These are phyloP conservation scores for Habroteleia sp. DNA, from an alignment of 2,888 invertebrate genomes.

Conservation along the genomic window DNA sequence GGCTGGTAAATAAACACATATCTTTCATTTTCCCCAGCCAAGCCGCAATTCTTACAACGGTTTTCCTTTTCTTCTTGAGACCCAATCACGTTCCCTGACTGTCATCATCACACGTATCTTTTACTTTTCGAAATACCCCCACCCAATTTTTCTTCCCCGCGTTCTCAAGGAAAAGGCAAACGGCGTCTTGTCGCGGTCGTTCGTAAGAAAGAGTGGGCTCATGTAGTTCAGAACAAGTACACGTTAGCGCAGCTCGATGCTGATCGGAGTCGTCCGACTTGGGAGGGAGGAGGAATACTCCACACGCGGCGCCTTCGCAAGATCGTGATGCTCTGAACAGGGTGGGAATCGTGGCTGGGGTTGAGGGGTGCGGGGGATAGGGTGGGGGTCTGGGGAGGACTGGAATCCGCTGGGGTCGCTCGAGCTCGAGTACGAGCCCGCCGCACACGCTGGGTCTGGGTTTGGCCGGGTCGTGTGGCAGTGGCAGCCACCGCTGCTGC, in stretches of 20 bases:
- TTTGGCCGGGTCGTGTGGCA: conserved; percentile 73
- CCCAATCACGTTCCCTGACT: not conserved
- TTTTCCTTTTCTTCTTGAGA: conserved; percentile 2
- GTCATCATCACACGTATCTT: conserved; percentile 3
- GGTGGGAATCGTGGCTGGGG: not conserved
- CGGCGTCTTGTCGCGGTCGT: conserved; percentile 40
- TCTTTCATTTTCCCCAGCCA: conserved; percentile 18
- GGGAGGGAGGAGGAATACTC: conserved; percentile 4
- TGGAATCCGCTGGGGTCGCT: conserved; percentile 72
- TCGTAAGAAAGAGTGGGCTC: conserved; percentile 47
- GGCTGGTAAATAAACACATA: conserved; percentile 41
- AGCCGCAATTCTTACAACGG: not conserved
- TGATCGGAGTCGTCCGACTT: conserved; percentile 50
- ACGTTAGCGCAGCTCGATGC: conserved; percentile 58
- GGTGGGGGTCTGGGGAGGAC: conserved; percentile 53
- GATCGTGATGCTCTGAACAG: conserved; percentile 24
- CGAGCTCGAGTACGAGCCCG: conserved; percentile 71
- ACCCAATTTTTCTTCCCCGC: not conserved
- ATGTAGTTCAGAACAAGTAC: conserved; percentile 53
- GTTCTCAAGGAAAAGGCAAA: conserved; percentile 28
- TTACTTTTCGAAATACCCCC: conserved; percentile 1
- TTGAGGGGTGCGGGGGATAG: conserved; percentile 4
- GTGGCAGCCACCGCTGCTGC: conserved; percentile 67
- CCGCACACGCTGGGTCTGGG: conserved; percentile 72
- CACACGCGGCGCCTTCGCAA: conserved; percentile 21